Evolutionary conservation across 2,888 invertebrate species (phyloP).

Genomic region (Allophyes oxyacanthae): DNA sequence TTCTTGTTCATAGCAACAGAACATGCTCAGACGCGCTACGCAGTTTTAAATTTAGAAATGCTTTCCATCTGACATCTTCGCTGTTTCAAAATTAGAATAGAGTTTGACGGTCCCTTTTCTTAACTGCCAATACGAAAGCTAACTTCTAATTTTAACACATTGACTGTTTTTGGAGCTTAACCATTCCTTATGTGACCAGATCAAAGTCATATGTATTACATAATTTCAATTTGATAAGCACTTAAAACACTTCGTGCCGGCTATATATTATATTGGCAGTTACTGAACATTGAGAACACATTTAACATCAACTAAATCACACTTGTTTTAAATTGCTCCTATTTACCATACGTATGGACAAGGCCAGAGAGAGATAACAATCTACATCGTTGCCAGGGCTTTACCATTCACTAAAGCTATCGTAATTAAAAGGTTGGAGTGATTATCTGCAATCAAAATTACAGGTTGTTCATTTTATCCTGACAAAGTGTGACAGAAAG

Average conservation of each 20-base stretch:
- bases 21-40: conserved; percentile 74
- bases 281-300: conserved; percentile 47
- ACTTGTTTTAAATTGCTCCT: conserved; percentile 58
- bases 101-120: conserved; percentile 55
- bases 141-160: conserved; percentile 14
- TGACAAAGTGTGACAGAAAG: too few relatives aligned
- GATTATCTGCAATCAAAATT: conserved; percentile 1
- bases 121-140: conserved; percentile 36
- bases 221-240: conserved; percentile 43
- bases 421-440: conserved; percentile 31
- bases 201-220: conserved; percentile 7
- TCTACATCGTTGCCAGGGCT: conserved; percentile 35
- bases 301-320: conserved; percentile 43
- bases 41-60: conserved; percentile 75
- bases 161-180: conserved; percentile 9
- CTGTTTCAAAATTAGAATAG: conserved; percentile 68
- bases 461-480: too few relatives aligned
- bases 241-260: conserved; percentile 43
- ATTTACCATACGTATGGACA: conserved; percentile 56
- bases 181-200: conserved; percentile 24
- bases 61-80: conserved; percentile 67
- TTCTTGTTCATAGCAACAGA: conserved; percentile 59
- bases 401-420: conserved; percentile 52
- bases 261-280: conserved; percentile 44
- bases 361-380: conserved; percentile 58